A percentile compares a stretch with the other conserved stretches of the same genome.
Evolutionary conservation across 2,113 vertebrate genomes (phyloP).

Genomic region (Micronisus gabar): DNA sequence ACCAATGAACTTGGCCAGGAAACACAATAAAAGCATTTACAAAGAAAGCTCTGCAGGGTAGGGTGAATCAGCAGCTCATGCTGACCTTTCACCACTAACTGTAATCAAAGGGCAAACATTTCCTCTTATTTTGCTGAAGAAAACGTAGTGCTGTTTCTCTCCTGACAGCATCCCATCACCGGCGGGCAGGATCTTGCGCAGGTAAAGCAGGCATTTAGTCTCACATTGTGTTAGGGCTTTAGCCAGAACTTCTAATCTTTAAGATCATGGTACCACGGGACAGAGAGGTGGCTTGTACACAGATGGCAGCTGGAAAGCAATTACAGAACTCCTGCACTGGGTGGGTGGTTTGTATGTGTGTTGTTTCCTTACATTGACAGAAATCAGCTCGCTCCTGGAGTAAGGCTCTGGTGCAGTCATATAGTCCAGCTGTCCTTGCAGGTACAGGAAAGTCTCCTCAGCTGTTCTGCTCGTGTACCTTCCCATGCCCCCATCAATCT

Average conservation of each 20-base stretch:
- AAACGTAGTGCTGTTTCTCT: neutral
- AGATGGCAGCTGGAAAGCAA: neutral
- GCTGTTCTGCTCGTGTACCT: neutral
- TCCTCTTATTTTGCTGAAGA: neutral
- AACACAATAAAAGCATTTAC: neutral
- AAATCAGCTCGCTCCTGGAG: neutral
- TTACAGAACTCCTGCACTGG: neutral
- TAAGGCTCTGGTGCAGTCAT: neutral
- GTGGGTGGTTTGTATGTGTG: neutral
- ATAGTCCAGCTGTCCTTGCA: neutral
- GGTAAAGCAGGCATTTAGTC: neutral
- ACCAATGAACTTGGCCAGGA: neutral
- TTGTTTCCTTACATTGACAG: neutral
- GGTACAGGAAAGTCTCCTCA: neutral
- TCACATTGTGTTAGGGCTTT: neutral
- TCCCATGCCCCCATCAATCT: neutral
- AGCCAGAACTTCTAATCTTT: neutral
- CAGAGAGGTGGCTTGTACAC: neutral
- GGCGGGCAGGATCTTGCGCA: rapidly evolving
- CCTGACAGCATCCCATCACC: neutral
- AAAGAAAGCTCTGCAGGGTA: neutral
- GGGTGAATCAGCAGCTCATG: neutral
- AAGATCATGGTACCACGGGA: neutral
- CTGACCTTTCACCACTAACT: neutral
- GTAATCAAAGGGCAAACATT: neutral